A percentile compares a stretch with the other conserved stretches of the same genome.
Evolutionary conservation across 2,888 invertebrate species (phyloP).

Genomic region (Dromius quadrimaculatus): DNA sequence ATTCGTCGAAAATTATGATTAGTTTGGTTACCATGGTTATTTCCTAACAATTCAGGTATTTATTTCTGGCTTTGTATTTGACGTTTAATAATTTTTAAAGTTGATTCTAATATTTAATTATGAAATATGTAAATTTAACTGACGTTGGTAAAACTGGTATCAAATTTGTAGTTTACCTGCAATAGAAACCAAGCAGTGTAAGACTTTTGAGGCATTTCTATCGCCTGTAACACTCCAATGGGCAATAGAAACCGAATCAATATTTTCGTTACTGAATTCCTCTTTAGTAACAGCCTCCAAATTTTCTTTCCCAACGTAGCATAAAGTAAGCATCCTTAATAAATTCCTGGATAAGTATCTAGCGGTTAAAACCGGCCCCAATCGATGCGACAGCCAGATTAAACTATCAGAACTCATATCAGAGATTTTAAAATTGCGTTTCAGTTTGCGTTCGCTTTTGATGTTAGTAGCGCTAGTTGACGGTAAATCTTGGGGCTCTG

Average conservation of each 20-base stretch:
- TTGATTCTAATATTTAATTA: no score
- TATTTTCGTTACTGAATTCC: slow-evolving; percentile 64
- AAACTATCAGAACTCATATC: slow-evolving; percentile 90
- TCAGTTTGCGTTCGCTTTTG: slow-evolving; percentile 43
- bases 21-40: no score
- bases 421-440: slow-evolving; percentile 73
- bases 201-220: slow-evolving; percentile 84
- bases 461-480: slow-evolving; percentile 44
- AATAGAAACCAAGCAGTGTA: slow-evolving; percentile 90
- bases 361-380: slow-evolving; percentile 95
- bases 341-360: slow-evolving; percentile 91
- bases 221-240: slow-evolving; percentile 81
- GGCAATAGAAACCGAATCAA: slow-evolving; percentile 74
- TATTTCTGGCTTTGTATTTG: no score
- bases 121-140: no score
- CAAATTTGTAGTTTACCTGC: slow-evolving; percentile 73
- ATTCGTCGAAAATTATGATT: no score
- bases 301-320: slow-evolving; percentile 89
- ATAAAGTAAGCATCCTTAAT: slow-evolving; percentile 92
- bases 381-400: slow-evolving; percentile 91
- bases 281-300: slow-evolving; percentile 67
- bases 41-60: no score
- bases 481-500: slow-evolving; percentile 47
- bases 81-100: slow-evolving; percentile 5
- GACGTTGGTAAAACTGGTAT: no score